phyloP scores from a whole-genome alignment of 1,140 invertebrate genomes.

The Pseudomyrmex concolor region DNA sequence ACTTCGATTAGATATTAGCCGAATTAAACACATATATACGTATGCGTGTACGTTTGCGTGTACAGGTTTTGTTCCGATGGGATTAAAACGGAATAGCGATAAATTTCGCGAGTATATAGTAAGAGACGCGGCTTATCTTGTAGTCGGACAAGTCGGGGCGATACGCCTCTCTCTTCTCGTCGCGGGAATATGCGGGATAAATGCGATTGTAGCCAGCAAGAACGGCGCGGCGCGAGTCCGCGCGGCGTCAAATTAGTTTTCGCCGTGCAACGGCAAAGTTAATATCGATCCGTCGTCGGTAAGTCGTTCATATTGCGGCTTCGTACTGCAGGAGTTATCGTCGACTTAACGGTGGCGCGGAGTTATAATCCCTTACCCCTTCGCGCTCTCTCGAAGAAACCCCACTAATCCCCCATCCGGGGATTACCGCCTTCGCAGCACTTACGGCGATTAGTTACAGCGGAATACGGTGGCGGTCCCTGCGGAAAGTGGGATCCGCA shows the following conservation, averaged over 20 bases:
- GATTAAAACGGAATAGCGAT: conserved; percentile 16
- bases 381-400: conserved; percentile 42
- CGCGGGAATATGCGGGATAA: conserved; percentile 10
- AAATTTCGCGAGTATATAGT: conserved; percentile 1
- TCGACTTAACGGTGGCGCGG: conserved; percentile 47
- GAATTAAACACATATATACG: not conserved
- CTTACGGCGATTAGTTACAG: conserved; percentile 59
- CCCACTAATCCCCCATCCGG: conserved; percentile 54
- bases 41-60: not conserved
- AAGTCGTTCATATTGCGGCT: conserved; percentile 52
- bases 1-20: too few species aligned
- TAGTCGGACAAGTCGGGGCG: not conserved
- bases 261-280: conserved; percentile 1
- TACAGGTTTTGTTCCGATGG: not conserved
- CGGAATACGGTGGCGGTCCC: conserved; percentile 24
- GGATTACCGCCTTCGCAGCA: conserved; percentile 54
- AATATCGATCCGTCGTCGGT: conserved; percentile 49
- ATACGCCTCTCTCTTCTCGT: not conserved
- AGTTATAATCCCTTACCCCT: conserved; percentile 55
- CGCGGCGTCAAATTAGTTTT: conserved; percentile 46
- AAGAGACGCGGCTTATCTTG: conserved; percentile 27
- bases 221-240: not conserved
- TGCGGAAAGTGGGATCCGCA: conserved; percentile 38
- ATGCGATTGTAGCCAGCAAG: conserved; percentile 18
- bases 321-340: conserved; percentile 39